Evolutionary conservation across 2,113 vertebrate species (phyloP), one percentile per base, ranked within the genome.

Genomic region (Chamaea fasciata): DNA sequence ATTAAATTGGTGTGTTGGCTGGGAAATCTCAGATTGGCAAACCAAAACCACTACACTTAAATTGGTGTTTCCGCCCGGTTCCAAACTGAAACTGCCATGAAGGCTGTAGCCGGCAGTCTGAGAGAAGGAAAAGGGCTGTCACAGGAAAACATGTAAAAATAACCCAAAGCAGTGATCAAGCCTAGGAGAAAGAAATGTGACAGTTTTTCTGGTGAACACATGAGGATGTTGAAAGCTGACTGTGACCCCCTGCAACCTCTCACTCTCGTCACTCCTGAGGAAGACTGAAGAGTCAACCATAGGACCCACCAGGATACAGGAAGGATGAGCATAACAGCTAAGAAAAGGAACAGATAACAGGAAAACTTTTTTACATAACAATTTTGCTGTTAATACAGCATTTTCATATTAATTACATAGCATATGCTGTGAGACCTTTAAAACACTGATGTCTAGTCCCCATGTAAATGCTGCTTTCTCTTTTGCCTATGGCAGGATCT

Each of bases 181-280:
- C 27, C 31, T 55, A 74, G 20, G 26, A 89, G 31, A 81, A 70
- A 44, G 33, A 81, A 81, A 49, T 19, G 19, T 81, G 47, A 49
- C 22, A 10, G 13, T 41, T 83, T 75, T 50, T 77, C n/a, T 82
- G 8, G 28, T 78, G 47, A 81, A 70, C 46, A 83, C 27, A 16
- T 60, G 21, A 60, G 33, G 14, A 19, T 52, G 39, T 30, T 71
- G 65, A 39, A 39, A 76, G 39, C 30, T 92, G 49, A 10, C 52
- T 59, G 26, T 81, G 50, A 41, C 10, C 21, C 18, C 2, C 35
- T 50, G 10, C 13, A 55, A 47, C 13, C 31, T 75, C 17, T 39
- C 35, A 85, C 7, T 11, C 15, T 5, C 0, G 0, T 50, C 17
- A 28, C 9, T 83, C 52, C 41, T 55, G 26, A 74, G 60, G 31